These are phyloP conservation scores for Clepsis dumicolana DNA, from an alignment of 2,888 invertebrate genomes.

Conservation along the genomic window DNA sequence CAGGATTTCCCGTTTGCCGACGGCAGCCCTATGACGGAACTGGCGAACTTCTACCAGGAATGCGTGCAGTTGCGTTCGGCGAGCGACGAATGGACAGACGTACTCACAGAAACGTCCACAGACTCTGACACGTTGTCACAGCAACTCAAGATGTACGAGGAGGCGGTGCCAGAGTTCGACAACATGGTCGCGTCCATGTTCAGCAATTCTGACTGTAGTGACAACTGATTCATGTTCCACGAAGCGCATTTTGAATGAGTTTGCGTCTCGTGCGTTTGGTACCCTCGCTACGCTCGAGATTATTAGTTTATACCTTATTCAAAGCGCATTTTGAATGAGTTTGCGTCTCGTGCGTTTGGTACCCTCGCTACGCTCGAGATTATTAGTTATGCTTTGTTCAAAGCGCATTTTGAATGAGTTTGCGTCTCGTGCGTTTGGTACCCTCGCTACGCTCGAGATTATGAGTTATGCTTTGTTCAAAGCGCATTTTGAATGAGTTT, in stretches of 20 bases:
- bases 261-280: too few species aligned
- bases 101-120: conserved; percentile 55
- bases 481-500: background rate
- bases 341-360: too few species aligned
- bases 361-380: background rate
- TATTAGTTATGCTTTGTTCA: too few species aligned
- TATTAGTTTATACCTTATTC: too few species aligned
- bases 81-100: conserved; percentile 68
- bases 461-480: too few species aligned
- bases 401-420: background rate
- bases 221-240: background rate
- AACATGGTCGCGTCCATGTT: conserved; percentile 90
- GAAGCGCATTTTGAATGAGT: background rate
- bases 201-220: conserved; percentile 72
- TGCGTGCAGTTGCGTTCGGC: conserved; percentile 89
- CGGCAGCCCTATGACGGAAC: conserved; percentile 89
- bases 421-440: too few species aligned
- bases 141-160: conserved; percentile 91
- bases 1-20: conserved; percentile 94
- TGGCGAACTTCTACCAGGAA: conserved; percentile 92
- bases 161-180: conserved; percentile 91
- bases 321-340: background rate
- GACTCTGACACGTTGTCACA: conserved; percentile 87
- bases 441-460: background rate
- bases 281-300: background rate